A percentile compares a stretch with the other conserved stretches of the same genome.
These are phyloP conservation scores for Protobothrops mucrosquamatus DNA, from an alignment of 2,113 vertebrate species.

Conservation along the genomic window DNA sequence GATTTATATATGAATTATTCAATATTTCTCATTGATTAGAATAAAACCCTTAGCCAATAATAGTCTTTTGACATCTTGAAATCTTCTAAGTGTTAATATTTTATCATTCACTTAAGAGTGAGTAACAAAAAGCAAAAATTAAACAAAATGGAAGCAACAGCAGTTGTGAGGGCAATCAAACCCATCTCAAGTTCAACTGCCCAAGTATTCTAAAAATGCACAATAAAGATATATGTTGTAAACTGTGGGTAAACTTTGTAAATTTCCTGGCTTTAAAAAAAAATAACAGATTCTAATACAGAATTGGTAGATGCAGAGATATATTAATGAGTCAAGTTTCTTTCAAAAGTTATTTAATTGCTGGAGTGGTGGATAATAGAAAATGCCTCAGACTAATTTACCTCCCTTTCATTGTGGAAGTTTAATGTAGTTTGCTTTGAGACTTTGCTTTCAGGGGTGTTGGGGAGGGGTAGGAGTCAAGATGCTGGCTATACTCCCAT, in stretches of 20 bases:
- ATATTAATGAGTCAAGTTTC: not conserved
- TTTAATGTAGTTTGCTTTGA: not conserved
- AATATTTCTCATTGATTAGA: conserved; percentile 1
- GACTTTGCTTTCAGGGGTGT: not conserved
- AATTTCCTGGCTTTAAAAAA: not conserved
- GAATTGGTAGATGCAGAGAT: not conserved
- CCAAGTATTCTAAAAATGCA: not conserved
- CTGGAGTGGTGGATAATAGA: not conserved
- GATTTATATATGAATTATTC: conserved; percentile 3
- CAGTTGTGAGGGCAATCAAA: not conserved
- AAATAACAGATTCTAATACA: not conserved
- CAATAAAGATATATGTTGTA: not conserved
- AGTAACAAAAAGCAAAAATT: not conserved
- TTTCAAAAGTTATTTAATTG: not conserved
- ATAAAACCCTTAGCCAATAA: conserved; percentile 12
- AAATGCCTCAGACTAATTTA: not conserved
- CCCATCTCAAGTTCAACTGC: not conserved
- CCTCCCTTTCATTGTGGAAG: not conserved
- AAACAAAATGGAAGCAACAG: not conserved
- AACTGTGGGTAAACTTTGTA: not conserved
- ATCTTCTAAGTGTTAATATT: conserved; percentile 25
- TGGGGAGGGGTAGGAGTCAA: not conserved
- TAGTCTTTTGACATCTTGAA: conserved; percentile 7
- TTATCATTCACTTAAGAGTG: conserved; percentile 17
- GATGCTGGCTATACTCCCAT: not conserved